phyloP scores from a whole-genome alignment of 2,888 invertebrate genomes.

The Eremobia ochroleuca region DNA sequence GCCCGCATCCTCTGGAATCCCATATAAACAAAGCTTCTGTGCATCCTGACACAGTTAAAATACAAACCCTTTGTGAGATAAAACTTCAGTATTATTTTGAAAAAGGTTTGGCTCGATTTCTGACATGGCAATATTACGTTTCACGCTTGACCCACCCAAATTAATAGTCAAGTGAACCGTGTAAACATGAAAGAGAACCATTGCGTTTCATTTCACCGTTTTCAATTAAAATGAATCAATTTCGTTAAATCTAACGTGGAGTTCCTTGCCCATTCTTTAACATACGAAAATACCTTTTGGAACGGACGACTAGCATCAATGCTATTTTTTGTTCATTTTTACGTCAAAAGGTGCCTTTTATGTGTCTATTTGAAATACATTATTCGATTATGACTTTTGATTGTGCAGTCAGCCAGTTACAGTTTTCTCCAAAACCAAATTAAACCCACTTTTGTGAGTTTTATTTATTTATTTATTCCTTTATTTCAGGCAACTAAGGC shows the following conservation, averaged over 20 bases:
- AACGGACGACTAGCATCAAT: neutral
- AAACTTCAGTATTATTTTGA: neutral
- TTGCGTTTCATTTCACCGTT: neutral
- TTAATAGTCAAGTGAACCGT: constrained; percentile 9
- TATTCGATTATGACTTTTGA: too few species aligned
- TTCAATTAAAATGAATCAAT: neutral
- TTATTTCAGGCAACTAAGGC: too few species aligned
- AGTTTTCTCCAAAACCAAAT: neutral
- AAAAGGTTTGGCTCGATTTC: neutral
- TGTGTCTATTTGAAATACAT: too few species aligned
- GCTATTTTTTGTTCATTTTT: neutral
- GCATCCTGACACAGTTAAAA: neutral
- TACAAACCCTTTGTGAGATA: neutral
- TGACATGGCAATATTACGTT: neutral
- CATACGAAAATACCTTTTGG: neutral
- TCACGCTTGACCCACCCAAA: constrained; percentile 24
- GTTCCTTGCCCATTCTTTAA: neutral
- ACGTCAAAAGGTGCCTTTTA: too few species aligned
- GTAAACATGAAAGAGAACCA: constrained; percentile 13
- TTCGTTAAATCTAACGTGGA: neutral
- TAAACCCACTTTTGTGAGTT: neutral
- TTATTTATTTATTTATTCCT: too few species aligned
- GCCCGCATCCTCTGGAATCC: too few species aligned
- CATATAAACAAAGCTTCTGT: neutral
- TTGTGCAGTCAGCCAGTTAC: neutral